Evolutionary conservation across 1,140 invertebrate genomes (phyloP).

Genomic region (Adelges cooleyi): DNA sequence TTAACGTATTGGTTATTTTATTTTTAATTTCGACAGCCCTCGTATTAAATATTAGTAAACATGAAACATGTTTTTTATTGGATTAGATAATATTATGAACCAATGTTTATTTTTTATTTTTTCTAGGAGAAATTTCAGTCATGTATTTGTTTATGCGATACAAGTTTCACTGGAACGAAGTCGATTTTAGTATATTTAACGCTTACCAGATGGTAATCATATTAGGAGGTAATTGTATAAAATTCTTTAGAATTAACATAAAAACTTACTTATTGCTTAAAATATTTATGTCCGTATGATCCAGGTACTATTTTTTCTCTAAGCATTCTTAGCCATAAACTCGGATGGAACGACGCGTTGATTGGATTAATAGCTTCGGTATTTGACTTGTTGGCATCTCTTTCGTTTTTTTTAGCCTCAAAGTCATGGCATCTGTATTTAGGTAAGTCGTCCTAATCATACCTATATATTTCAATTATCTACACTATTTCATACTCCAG

Average conservation of each 20-base stretch:
- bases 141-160: conserved; percentile 33
- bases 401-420: conserved; percentile 29
- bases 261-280: too few relatives aligned
- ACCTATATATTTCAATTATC: too few relatives aligned
- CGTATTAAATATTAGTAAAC: too few relatives aligned
- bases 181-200: conserved; percentile 31
- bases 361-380: conserved; percentile 31
- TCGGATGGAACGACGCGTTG: conserved; percentile 30
- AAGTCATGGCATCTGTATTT: conserved; percentile 31
- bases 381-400: conserved; percentile 30
- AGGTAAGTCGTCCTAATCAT: too few relatives aligned
- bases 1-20: too few relatives aligned
- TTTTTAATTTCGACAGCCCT: too few relatives aligned
- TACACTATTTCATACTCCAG: too few relatives aligned
- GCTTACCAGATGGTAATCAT: conserved; percentile 29
- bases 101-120: neutral
- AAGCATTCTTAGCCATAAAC: conserved; percentile 29
- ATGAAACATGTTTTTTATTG: too few relatives aligned
- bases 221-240: conserved; percentile 26
- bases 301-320: conserved; percentile 32
- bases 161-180: conserved; percentile 32
- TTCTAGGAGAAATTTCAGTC: conserved; percentile 32
- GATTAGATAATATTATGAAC: too few relatives aligned
- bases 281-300: neutral
- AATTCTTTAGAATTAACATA: too few relatives aligned